These are phyloP conservation scores for Sclerurus mexicanus DNA, from an alignment of 2,113 vertebrate species.

Conservation along the genomic window DNA sequence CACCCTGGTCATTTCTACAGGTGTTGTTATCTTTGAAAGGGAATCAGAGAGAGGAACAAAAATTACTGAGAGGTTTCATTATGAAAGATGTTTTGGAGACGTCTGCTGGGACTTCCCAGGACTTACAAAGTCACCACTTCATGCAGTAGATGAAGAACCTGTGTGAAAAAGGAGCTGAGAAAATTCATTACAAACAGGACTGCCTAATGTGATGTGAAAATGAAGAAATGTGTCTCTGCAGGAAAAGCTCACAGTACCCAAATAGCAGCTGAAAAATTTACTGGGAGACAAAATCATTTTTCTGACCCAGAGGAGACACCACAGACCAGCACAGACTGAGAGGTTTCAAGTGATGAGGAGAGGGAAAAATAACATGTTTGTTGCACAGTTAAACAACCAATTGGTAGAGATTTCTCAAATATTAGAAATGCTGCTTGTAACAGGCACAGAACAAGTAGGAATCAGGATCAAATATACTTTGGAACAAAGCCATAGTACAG, in stretches of 20 bases:
- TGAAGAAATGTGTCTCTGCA: background rate
- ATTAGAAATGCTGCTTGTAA: background rate
- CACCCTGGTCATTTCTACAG: background rate
- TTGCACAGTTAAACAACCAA: rapidly evolving
- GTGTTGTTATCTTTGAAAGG: background rate
- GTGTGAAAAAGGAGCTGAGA: background rate
- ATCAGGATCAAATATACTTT: background rate
- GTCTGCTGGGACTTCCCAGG: background rate
- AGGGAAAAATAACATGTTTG: background rate
- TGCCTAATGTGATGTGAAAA: background rate
- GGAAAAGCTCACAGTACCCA: background rate
- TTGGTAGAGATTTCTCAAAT: background rate
- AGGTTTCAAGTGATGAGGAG: background rate
- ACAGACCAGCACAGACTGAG: background rate
- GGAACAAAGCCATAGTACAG: background rate
- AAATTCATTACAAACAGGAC: background rate
- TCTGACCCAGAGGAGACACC: rapidly evolving
- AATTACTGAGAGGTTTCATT: background rate
- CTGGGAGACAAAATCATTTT: rapidly evolving
- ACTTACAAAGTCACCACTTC: background rate
- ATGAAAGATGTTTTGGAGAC: background rate
- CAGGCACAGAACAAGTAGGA: rapidly evolving
- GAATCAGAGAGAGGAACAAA: background rate
- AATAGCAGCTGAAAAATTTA: background rate
- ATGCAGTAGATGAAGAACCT: rapidly evolving